Base-by-base conservation (phyloP, 1,140 invertebrate genomes). In the Psix sp. region DNA sequence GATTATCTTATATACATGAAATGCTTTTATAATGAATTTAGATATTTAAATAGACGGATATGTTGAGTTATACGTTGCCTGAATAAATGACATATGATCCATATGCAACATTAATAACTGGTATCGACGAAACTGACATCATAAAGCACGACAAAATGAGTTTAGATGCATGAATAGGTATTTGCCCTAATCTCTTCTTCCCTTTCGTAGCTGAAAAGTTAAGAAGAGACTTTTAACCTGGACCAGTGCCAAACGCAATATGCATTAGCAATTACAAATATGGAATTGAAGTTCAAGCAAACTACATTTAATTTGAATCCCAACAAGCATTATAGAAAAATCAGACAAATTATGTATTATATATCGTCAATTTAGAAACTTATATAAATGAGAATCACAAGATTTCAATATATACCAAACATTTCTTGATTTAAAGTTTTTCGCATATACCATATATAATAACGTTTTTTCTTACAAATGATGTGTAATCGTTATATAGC, bases 201-300 rank as follows among this genome's bases (percentile, higher is more conserved):
- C 36, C 35, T 31, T 54, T 54, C 16, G 49, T 38, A 29, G 26
- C 17, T 36, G 54, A 40, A 49, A 67, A 67, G 57, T 67, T 40
- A 57, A 67, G 63, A 40, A 67, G 42, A 29, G 51, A 42, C 26
- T 68, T 59, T 60, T 20, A 14, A 67, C 39, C 68, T 77, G 71
- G 74, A 43, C 16, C 10, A 0, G 5, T 9, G 71, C 74, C 77
- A 77, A 74, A 73, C 26, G 71, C 67, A 77, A 78, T 78, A 75
- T 77, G 67, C 62, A 77, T 78, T 71, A 75, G 63, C 45, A 40
- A 45, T 78, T 45, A 49, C 54, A 26, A 29, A 72, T 73, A 63
- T 63, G 57, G 74, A 74, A 74, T 72, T 67, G 36, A 59, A 63
- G 56, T 40, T 43, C 29, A 60, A 71, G 45, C 74, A 51, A 65